Base-by-base conservation (phyloP, 2,888 invertebrate species). In the Dermolepida albohirtum region DNA sequence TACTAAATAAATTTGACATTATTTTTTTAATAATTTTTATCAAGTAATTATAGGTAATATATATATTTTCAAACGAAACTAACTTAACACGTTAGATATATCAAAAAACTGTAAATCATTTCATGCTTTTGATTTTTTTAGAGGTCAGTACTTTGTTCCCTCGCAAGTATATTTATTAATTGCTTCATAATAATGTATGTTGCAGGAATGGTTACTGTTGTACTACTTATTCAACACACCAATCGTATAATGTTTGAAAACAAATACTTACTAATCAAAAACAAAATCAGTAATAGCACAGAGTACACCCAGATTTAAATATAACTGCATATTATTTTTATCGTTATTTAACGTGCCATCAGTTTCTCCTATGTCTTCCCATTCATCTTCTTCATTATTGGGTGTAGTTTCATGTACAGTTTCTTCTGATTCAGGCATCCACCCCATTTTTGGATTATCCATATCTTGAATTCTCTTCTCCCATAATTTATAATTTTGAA, bases 201-300 rank as follows among this genome's bases (percentile, higher is more conserved):
- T n/a, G n/a, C n/a, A n/a, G n/a, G n/a, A n/a, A n/a, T n/a, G n/a
- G n/a, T n/a, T n/a, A n/a, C n/a, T n/a, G n/a, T n/a, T n/a, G n/a
- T n/a, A n/a, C n/a, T n/a, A n/a, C n/a, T n/a, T n/a, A n/a, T n/a
- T n/a, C n/a, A n/a, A n/a, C n/a, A n/a, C n/a, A n/a, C n/a, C n/a
- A n/a, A n/a, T n/a, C n/a, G n/a, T n/a, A 44, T 16, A 4, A 11
- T 27, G 1, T 43, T 43, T 55, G 10, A n/a, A 39, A 40, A 52
- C 22, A 41, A 65, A 44, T 55, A 65, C 65, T 68, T 68, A 68
- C 68, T 69, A 69, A 34, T 67, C 69, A 72, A 81, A 79, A 41
- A 82, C 75, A 66, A 82, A 80, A 69, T 83, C 77, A 59, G 81
- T 79, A 22, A 83, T 79, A 6, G 81, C 80, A 68, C 80, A 72